Conservation (phyloP, 2,797 vertebrate genomes). For the Acanthiza pusilla region DNA sequence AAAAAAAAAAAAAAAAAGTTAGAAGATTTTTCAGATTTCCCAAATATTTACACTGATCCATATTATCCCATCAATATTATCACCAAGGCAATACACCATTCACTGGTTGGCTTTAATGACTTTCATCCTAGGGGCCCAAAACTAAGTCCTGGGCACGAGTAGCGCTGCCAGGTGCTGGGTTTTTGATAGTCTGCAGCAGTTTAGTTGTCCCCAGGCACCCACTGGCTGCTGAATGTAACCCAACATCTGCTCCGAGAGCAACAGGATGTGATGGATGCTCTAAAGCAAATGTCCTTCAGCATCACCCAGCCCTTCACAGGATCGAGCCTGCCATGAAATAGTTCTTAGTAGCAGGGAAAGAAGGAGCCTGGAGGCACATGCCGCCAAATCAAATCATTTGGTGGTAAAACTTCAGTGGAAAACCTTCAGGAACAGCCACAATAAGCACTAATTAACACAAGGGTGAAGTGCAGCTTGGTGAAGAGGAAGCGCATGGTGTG, state of each 20-base stretch:
- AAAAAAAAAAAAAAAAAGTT: no score
- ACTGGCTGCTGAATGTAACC: neutral
- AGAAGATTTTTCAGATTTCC: neutral
- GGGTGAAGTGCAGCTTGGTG: neutral
- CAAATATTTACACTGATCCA: neutral
- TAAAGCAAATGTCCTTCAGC: neutral
- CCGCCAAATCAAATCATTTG: neutral
- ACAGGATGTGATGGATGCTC: accelerated
- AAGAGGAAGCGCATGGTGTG: neutral
- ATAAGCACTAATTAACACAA: neutral
- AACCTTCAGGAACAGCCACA: neutral
- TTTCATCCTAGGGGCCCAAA: neutral
- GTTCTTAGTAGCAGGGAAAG: neutral
- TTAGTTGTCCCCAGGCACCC: neutral
- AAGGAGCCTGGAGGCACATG: neutral
- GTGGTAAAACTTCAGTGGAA: neutral
- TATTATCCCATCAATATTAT: neutral
- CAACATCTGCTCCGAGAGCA: neutral
- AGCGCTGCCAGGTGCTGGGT: neutral
- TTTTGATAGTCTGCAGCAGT: neutral
- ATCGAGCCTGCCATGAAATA: neutral
- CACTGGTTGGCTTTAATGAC: neutral
- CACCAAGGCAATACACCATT: neutral
- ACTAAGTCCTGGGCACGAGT: neutral
- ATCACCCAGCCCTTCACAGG: neutral